Base-by-base conservation (phyloP, 2,888 invertebrate genomes). In the Autographa pulchrina region DNA sequence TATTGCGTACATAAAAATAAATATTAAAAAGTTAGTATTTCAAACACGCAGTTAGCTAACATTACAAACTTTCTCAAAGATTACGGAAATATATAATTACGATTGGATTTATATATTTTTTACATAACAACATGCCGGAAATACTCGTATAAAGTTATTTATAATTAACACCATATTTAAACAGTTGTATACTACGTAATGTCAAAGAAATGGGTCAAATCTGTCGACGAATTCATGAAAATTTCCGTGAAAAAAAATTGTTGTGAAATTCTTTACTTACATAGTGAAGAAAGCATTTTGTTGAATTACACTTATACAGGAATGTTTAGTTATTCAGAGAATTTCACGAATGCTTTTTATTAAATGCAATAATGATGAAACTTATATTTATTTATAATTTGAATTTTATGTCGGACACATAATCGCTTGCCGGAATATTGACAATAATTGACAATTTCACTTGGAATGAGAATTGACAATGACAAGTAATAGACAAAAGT, bases 261-360 rank as follows among this genome's bases (percentile, higher is more conserved):
- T 38, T 48, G n/a, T 9, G 48, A 64, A 16, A 8, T 59, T 38
- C 41, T 14, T 11, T 69, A 84, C 85, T 83, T 66, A 84, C 84
- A 69, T 74, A 70, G 65, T 72, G 73, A 70, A 38, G 73, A 62
- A 32, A 84, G 62, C 84, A 84, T 84, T 66, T 71, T 81, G 41
- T 20, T 74, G 59, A 67, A 60, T 73, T 68, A 68, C 48, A 71
- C 67, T 31, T 35, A n/a, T 56, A 65, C 11, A 70, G 79, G 77
- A 83, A 83, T 82, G 76, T 74, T 62, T 31, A 71, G 59, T 43
- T 58, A 43, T 2, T 70, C 18, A 9, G 58, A 48, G 14, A 38
- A 41, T n/a, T n/a, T 11, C 13, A 68, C 25, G 52, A 83, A 72
- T 65, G 72, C 32, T 63, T 52, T 48, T 31, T 60, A 67, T 32